Evolutionary conservation across 2,113 vertebrate genomes (phyloP), one percentile per base, ranked within the genome.

Genomic region (Dasyornis broadbenti): DNA sequence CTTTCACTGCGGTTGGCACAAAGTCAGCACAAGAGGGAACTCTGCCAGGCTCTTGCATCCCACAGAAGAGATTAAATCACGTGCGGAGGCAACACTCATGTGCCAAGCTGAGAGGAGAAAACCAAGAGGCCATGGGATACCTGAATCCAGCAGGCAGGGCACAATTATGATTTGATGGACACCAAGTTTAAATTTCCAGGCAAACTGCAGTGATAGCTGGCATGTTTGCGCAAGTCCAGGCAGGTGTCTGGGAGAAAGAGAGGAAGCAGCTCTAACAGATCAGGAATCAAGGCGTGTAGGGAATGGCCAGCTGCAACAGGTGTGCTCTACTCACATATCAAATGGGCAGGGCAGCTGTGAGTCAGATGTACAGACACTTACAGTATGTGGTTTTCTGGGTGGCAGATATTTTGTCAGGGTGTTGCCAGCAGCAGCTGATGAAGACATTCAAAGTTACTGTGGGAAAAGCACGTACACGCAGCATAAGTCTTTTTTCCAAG

Each of bases 381-480:
- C 37, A 93, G 66, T 39, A 26, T 37, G 82, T 9, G 52, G 47
- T 63, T 94, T 92, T 71, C 72, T 70, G 35, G 63, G 68, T 45
- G 63, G 75, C 75, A 90, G 63, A 54, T 77, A 70, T 59, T 54
- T 86, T 50, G 63, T 92, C 68, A 83, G 89, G 92, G 89, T 94
- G 94, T 89, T 86, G 83, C 89, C 64, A 63, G 64, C 52, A 82
- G 95, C 70, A 89, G 89, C 82, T 93, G 88, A 92, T 73, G 64
- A 89, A 93, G 82, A 89, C 56, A n/a, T 76, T 75, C 49, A 57
- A 42, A 76, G 19, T 75, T 59, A 52, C 68, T 94, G 80, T 44
- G 80, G 44, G 42, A 90, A 84, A 94, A 90, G 76, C 47, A 77
- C 4, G 15, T 63, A 83, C 24, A 33, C 0, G 0, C 19, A 73